Evolutionary conservation across 2,797 vertebrate species (phyloP).

Genomic region (Masticophis lateralis): DNA sequence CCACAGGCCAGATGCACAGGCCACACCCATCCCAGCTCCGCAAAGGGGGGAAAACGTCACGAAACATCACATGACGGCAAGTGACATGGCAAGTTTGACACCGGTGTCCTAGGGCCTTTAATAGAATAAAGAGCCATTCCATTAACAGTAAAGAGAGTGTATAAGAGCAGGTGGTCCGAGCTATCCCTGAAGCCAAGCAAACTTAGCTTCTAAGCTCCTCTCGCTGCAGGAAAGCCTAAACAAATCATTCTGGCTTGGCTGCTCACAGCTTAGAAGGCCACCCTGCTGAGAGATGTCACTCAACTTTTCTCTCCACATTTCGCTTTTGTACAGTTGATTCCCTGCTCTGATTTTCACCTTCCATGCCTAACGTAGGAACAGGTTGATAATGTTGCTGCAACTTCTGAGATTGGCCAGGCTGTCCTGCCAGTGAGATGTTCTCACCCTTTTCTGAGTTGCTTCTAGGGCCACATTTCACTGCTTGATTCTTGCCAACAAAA

Average conservation of each 20-base stretch:
- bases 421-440: constrained; percentile 21
- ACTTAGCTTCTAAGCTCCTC: not conserved
- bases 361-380: not conserved
- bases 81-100: too few species aligned
- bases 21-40: too few species aligned
- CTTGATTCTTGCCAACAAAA: not conserved
- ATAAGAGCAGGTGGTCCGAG: not conserved
- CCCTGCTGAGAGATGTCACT: not conserved
- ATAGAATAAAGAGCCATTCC: not conserved
- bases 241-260: not conserved
- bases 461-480: not conserved
- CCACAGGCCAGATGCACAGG: too few species aligned
- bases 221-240: not conserved
- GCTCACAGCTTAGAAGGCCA: not conserved
- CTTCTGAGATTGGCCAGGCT: not conserved
- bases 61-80: too few species aligned
- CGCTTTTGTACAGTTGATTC: not conserved
- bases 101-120: not conserved
- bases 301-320: not conserved
- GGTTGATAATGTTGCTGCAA: not conserved
- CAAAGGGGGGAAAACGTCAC: too few species aligned
- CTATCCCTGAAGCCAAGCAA: not conserved
- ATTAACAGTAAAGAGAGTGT: not conserved
- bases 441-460: constrained; percentile 1
- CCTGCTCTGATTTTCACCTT: not conserved